A percentile compares a stretch with the other conserved stretches of the same genome.
Evolutionary conservation across 2,888 invertebrate genomes (phyloP).

Genomic region (Caenorhabditis sp.): DNA sequence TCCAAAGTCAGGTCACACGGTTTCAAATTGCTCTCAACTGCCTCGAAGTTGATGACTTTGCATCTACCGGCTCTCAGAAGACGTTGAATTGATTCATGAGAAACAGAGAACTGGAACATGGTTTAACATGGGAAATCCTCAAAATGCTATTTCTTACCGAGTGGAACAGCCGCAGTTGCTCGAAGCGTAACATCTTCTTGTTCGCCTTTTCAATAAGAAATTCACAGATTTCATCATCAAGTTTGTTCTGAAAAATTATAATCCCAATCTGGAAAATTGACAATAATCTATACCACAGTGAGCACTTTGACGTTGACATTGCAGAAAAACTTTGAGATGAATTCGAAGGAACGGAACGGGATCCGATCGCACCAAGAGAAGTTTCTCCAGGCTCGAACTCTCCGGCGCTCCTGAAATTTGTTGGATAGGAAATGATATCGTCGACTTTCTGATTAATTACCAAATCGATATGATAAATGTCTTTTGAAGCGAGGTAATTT

Average conservation of each 20-base stretch:
- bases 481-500: slow-evolving; percentile 26
- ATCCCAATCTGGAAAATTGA: background rate
- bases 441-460: background rate
- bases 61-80: slow-evolving; percentile 34
- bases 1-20: slow-evolving; percentile 11
- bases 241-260: slow-evolving; percentile 30
- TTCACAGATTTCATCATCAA: slow-evolving; percentile 46
- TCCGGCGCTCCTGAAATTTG: slow-evolving; percentile 36
- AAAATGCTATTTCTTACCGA: slow-evolving; percentile 29
- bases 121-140: background rate
- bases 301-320: slow-evolving; percentile 49
- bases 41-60: slow-evolving; percentile 45
- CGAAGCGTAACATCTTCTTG: slow-evolving; percentile 33
- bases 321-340: slow-evolving; percentile 48
- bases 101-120: slow-evolving; percentile 39
- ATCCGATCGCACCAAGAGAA: slow-evolving; percentile 59
- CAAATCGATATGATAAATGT: slow-evolving; percentile 57
- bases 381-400: slow-evolving; percentile 55
- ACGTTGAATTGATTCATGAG: slow-evolving; percentile 42
- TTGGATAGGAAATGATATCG: background rate
- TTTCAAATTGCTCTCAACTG: slow-evolving; percentile 28
- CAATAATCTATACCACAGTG: slow-evolving; percentile 31
- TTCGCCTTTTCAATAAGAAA: slow-evolving; percentile 31
- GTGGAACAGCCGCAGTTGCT: slow-evolving; percentile 49
- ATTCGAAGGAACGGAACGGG: slow-evolving; percentile 48